Base-by-base conservation (phyloP, 1,140 invertebrate species). In the Drosophila neocordata region DNA sequence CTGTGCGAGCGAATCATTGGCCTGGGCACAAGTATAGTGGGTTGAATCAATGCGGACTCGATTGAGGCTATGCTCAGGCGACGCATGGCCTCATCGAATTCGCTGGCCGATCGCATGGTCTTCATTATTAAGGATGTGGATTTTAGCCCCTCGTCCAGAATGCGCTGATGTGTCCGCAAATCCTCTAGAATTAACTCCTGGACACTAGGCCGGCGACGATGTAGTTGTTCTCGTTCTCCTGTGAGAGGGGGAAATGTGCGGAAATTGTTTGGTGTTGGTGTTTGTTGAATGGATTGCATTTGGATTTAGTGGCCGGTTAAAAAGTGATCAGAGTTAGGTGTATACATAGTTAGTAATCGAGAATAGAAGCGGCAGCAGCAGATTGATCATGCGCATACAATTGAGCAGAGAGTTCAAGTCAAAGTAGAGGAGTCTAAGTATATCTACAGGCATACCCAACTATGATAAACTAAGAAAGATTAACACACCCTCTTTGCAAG, bases 81-180 rank as follows among this genome's bases (percentile, higher is more conserved):
- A 13, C 87, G 81, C 91, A 91, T 91, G 56, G 91, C 90, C 58
- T 91, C 91, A 80, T 91, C 91, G 73, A 91, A 92, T 74, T 90
- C 81, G 44, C 63, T 91, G 20, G 89, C 87, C 35, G 91, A 91
- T 9, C 89, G 87, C 84, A 92, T 89, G 3, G 91, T 91, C 61
- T 74, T 82, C 67, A 92, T 92, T 12, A 92, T 92, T 15, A 92
- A 67, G n/a, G 91, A 89, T 0, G 91, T 92, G 15, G 91, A 92
- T 61, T 92, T 92, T 18, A 92, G 56, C 12, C 89, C 89, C 41
- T 92, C 89, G 53, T 90, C 89, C 15, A 91, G 69, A 41, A 91
- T 79, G 48, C 85, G 85, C 59, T 91, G 89, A 52, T 91, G 89
- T 48, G 77, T 62, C 48, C 89, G 89, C 31, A 91, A 69, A 63